These are phyloP conservation scores for Rhinophrynus dorsalis DNA, from an alignment of 2,797 vertebrate genomes.

Conservation along the genomic window DNA sequence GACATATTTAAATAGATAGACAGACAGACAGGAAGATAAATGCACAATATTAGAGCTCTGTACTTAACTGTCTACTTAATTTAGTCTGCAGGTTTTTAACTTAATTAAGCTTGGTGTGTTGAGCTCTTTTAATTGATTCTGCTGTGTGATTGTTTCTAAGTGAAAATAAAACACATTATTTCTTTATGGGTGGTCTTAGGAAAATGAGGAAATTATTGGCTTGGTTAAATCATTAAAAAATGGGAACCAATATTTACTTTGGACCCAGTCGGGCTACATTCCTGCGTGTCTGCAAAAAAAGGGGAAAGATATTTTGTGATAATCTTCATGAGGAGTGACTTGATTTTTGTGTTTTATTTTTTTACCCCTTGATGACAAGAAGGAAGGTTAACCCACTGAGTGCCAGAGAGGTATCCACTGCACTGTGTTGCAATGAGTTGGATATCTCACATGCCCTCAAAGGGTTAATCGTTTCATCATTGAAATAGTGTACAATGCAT, in stretches of 20 bases:
- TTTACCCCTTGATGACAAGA: no score
- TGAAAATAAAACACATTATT: slow-evolving; percentile 51
- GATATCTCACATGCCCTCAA: no score
- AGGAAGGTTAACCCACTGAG: no score
- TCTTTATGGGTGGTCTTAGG: slow-evolving; percentile 49
- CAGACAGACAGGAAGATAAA: slow-evolving; percentile 32
- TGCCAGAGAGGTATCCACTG: no score
- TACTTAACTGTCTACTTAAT: slow-evolving; percentile 49
- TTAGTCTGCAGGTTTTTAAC: slow-evolving; percentile 44
- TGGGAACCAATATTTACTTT: slow-evolving; percentile 51
- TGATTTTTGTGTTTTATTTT: slow-evolving; percentile 24
- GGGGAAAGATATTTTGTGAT: slow-evolving; percentile 32
- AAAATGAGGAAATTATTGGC: slow-evolving; percentile 50
- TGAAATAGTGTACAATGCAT: no score
- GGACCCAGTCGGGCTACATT: slow-evolving; percentile 25
- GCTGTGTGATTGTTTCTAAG: slow-evolving; percentile 50
- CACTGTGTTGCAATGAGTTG: no score
- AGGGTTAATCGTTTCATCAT: no score
- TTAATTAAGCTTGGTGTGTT: slow-evolving; percentile 47
- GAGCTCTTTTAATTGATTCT: slow-evolving; percentile 49
- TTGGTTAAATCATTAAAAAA: slow-evolving; percentile 51
- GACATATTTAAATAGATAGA: slow-evolving; percentile 10
- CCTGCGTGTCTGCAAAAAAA: slow-evolving; percentile 23
- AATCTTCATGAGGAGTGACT: slow-evolving; percentile 34
- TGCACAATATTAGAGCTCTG: slow-evolving; percentile 39